Evolutionary conservation across 2,113 vertebrate species (phyloP), one percentile per base, ranked within the genome.

Genomic region (Rhabdomys dilectus): DNA sequence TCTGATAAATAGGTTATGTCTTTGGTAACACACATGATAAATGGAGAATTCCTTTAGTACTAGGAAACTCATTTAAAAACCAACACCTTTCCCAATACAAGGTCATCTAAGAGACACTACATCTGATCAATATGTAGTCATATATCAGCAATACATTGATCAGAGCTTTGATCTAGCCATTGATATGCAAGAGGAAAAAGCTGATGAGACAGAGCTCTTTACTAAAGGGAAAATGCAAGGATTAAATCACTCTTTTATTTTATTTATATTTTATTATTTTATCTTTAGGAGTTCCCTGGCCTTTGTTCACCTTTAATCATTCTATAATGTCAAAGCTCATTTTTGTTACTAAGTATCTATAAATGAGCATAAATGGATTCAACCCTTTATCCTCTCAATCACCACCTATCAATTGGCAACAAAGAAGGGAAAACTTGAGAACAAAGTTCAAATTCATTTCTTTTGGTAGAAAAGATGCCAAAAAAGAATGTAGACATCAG

Each of bases 261-360:
- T 64, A 64, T 26, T 64, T 64, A 66, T 66, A 66, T 31, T 66
- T 66, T 66, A 13, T 66, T 31, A 66, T 66, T 66, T 66, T 87
- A 86, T 88, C 0, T 58, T 89, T 88, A 81, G 48, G 62, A 76
- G 93, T 96, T 97, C 92, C 91, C 89, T 90, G 86, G 58, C 48
- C 72, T 90, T 93, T 76, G 91, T 76, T 94, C 91, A 95, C 48
- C 95, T 75, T 84, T 62, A 84, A 93, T 64, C 73, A 39, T 60
- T 88, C 76, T 87, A 84, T 89, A 78, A 82, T 77, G 76, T 91
- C 92, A 92, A 95, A 96, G 94, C 77, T 70, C 97, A 51, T 82
- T 93, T 56, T 80, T 96, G n/a, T 53, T 66, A 78, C 19, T 91
- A 89, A 68, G 89, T 36, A 34, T 91, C 91, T 91, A 51, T 51